phyloP scores from a whole-genome alignment of 2,888 invertebrate species.

The Eristalinus aeneus region DNA sequence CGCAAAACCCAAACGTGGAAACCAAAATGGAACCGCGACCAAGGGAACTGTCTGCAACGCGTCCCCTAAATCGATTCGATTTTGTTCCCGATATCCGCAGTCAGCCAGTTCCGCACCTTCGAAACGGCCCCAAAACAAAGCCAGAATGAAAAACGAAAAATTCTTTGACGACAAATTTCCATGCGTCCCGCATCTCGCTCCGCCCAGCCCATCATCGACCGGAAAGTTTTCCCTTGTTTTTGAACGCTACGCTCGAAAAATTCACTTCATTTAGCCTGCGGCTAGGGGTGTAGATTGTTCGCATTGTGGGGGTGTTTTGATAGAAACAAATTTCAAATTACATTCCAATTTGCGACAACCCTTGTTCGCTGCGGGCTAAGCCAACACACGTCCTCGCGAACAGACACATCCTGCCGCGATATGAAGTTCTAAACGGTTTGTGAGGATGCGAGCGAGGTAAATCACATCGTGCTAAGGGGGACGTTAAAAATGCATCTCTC shows the following conservation, averaged over 20 bases:
- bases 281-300: conserved; percentile 58
- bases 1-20: conserved; percentile 9
- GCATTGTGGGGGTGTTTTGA: conserved; percentile 72
- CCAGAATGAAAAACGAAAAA: conserved; percentile 20
- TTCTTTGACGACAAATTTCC: conserved; percentile 25
- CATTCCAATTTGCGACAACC: conserved; percentile 73
- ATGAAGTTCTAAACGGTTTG: conserved; percentile 26
- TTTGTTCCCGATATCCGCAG: background rate
- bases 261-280: conserved; percentile 64
- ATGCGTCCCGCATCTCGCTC: background rate
- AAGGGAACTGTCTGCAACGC: background rate
- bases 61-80: conserved; percentile 5
- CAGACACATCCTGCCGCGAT: conserved; percentile 5
- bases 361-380: conserved; percentile 59
- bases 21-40: background rate
- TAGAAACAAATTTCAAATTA: conserved; percentile 74
- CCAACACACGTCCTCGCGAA: conserved; percentile 36
- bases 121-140: conserved; percentile 3
- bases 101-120: background rate
- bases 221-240: conserved; percentile 12
- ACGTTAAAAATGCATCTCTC: conserved; percentile 48
- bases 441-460: conserved; percentile 18
- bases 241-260: conserved; percentile 24
- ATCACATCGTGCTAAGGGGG: conserved; percentile 48
- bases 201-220: background rate